Base-by-base conservation (phyloP, 2,888 invertebrate genomes). In the Ochlodes sylvanus region DNA sequence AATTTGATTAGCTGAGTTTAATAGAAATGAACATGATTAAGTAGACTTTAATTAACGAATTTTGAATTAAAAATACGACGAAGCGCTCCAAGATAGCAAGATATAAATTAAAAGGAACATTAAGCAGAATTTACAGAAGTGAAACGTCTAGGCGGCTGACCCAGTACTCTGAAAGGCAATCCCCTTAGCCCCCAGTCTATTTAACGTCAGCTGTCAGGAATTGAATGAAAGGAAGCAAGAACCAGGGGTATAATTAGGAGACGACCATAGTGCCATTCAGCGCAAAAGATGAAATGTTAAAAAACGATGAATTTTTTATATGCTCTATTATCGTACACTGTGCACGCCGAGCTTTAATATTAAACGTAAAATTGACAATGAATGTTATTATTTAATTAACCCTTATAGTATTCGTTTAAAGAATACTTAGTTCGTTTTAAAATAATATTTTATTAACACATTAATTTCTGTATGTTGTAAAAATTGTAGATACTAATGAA, bases 161-260 rank as follows among this genome's bases (percentile, higher is more conserved):
- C 60, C 27, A 66, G 66, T 58, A 60, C 58, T 50, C 34, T 60
- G 41, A 58, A 66, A 66, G 60, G 66, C 60, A 61, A 55, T 67
- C 66, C 64, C 66, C 66, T 67, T 52, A 61, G 66, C 44, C 66
- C 66, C 66, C 60, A 61, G 66, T 54, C 66, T 67, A 67, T 61
- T 67, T 67, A 67, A 61, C 66, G 60, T 67, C 66, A 67, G 60
- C 66, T 67, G 66, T 67, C 60, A 60, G 66, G 66, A 55, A 66
- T 61, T 44, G 66, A 54, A 66, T 67, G 66, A 67, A 67, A 67
- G 60, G 66, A 66, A 60, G 66, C 66, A 42, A 57, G 57, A 57
- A 57, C 57, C 64, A 10, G 44, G 44, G 66, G 66, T 34, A 67
- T 60, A 67, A 67, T 67, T 67, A 67, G 66, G 60, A 67, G 54